A percentile compares a stretch with the other conserved stretches of the same genome.
These are phyloP conservation scores for Aurelia sp. DNA, from an alignment of 30 jellyfish, hydroid and myxozoan genomes.

Conservation along the genomic window DNA sequence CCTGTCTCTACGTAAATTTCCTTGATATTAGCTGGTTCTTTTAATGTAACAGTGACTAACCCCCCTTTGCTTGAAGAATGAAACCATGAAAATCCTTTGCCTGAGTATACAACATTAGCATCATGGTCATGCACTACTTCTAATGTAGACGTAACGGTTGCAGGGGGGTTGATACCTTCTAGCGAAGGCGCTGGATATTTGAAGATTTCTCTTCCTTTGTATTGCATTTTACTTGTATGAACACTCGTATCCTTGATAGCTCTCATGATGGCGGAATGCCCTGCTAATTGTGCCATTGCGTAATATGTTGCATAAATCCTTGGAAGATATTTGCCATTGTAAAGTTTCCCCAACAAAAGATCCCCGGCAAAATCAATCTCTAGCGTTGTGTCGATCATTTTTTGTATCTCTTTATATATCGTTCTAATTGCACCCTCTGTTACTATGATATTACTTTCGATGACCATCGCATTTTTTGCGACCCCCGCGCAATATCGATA, in stretches of 20 bases:
- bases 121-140: neutral
- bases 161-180: conserved; percentile 55
- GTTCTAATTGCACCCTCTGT: conserved; percentile 14
- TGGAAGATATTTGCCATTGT: conserved; percentile 54
- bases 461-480: conserved; percentile 30
- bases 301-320: conserved; percentile 48
- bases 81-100: conserved; percentile 62
- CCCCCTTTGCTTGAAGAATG: conserved; percentile 12
- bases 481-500: conserved; percentile 22
- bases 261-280: conserved; percentile 15
- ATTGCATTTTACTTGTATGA: conserved; percentile 6
- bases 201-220: conserved; percentile 14
- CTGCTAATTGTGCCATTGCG: conserved; percentile 58
- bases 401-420: conserved; percentile 30
- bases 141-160: conserved; percentile 16
- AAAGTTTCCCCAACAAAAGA: neutral
- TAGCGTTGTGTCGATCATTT: conserved; percentile 17
- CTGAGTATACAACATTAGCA: conserved; percentile 23
- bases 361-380: conserved; percentile 13
- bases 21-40: conserved; percentile 14
- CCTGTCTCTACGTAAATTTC: conserved; percentile 49
- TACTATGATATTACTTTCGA: conserved; percentile 22
- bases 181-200: neutral
- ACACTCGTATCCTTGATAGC: conserved; percentile 11
- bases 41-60: conserved; percentile 14